Evolutionary conservation across 2,113 vertebrate genomes (phyloP).

Genomic region (Zosterops hypoxanthus): DNA sequence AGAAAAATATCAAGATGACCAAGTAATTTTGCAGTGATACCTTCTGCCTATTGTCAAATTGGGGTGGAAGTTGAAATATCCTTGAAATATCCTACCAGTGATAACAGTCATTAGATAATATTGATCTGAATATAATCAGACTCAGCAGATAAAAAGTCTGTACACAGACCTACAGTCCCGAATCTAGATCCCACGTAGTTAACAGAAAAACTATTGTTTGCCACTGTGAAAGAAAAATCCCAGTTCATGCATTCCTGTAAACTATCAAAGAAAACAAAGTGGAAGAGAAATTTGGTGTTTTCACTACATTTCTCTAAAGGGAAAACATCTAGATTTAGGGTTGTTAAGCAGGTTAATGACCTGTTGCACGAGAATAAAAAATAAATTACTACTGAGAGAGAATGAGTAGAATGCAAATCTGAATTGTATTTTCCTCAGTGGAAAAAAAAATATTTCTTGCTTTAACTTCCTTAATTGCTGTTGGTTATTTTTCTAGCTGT

Average conservation of each 20-base stretch:
- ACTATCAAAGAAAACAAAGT: not conserved
- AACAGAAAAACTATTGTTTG: not conserved
- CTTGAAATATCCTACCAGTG: not conserved
- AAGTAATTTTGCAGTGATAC: not conserved
- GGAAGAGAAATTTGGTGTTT: not conserved
- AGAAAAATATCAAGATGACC: not conserved
- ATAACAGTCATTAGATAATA: not conserved
- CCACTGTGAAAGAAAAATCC: not conserved
- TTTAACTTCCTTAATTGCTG: not conserved
- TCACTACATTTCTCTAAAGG: not conserved
- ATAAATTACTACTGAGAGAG: constrained; percentile 14
- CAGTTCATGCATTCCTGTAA: not conserved
- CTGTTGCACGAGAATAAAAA: constrained; percentile 16
- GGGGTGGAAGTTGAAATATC: not conserved
- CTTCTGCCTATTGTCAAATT: not conserved
- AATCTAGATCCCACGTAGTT: not conserved
- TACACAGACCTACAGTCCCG: not conserved
- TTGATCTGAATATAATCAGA: not conserved
- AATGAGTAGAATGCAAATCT: not conserved
- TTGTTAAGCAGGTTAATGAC: constrained; percentile 40
- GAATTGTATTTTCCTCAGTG: not conserved
- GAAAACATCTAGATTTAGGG: constrained; percentile 22
- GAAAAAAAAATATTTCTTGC: not conserved
- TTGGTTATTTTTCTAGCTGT: not conserved
- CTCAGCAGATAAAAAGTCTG: not conserved